Conservation (phyloP, 1,140 invertebrate genomes). For the Dendroctonus ponderosae region DNA sequence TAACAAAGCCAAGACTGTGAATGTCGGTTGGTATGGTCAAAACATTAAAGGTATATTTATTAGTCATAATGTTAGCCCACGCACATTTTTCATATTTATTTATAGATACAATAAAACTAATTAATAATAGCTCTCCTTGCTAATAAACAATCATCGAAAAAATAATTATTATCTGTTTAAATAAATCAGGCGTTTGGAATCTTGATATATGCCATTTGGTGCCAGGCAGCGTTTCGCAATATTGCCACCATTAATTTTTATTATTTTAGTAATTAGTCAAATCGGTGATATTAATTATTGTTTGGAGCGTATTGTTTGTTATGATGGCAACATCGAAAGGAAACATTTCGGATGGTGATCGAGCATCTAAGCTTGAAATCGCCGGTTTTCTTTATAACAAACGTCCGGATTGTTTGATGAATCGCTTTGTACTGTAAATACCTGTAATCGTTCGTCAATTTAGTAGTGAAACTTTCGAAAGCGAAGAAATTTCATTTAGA, state of each 20-base stretch:
- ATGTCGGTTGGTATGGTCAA: not conserved
- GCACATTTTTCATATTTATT: constrained; percentile 26
- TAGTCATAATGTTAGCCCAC: constrained; percentile 4
- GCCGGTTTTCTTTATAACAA: not conserved
- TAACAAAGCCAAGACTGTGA: no score
- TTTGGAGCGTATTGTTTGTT: constrained; percentile 2
- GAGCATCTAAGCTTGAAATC: not conserved
- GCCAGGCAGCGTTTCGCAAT: not conserved
- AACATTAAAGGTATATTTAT: constrained; percentile 12
- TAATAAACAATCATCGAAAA: constrained; percentile 6
- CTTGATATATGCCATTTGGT: constrained; percentile 3
- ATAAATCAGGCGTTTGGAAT: constrained; percentile 9
- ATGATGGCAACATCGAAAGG: not conserved
- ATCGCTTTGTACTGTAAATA: no score
- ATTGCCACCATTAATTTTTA: constrained; percentile 11
- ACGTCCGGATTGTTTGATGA: no score
- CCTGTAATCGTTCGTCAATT: no score
- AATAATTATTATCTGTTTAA: constrained; percentile 13
- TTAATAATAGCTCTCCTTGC: constrained; percentile 17
- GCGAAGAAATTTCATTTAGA: no score
- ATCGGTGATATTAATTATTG: constrained; percentile 4
- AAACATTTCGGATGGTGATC: not conserved
- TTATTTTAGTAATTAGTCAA: constrained; percentile 21
- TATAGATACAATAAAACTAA: constrained; percentile 23
- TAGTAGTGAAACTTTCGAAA: no score